Evolutionary conservation across 2,113 vertebrate species (phyloP), one percentile per base, ranked within the genome.

Genomic region (Rhineura floridana): DNA sequence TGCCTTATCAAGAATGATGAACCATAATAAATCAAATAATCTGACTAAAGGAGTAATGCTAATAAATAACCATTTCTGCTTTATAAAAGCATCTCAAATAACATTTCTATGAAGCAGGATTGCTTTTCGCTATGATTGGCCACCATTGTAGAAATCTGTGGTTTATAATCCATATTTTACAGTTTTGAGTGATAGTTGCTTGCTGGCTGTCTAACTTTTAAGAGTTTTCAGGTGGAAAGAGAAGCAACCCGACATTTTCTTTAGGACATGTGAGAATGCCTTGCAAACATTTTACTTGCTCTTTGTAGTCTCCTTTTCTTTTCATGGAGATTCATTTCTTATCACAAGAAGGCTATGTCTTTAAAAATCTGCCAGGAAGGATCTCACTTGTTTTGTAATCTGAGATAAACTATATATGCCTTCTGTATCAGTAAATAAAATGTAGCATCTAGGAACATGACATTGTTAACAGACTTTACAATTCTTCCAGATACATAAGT

Each of bases 341-440:
- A 36, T 78, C 73, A 81, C 19, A 89, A 63, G n/a, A 65, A 50
- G 19, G 30, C 5, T 76, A 6, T 30, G 86, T 70, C 11, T 78
- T 73, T 59, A 85, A 92, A 95, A 90, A 85, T 59, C 62, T 85
- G 39, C 28, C 83, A 87, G 48, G 88, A 91, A 92, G 87, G 36
- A 84, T 52, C 12, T 23, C 19, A 36, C 25, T 84, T 91, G 19
- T 63, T 84, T 91, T 89, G 8, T 84, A 90, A 82, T 62, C 73
- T 86, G 55, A 85, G 6, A 33, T 23, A 90, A 80, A 76, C 50
- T n/a, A 70, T 0, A 88, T 55, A 67, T 11, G 25, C 42, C 4
- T 90, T 52, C 89, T 50, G 46, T 50, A 86, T 7, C 65, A 90
- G 52, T 89, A 90, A 90, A 92, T 88, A 87, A 89, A 89, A 90